Percentiles rank a stretch among this genome's conserved stretches.
Conservation (phyloP, 2,888 invertebrate species). For the Ectemnius cavifrons region DNA sequence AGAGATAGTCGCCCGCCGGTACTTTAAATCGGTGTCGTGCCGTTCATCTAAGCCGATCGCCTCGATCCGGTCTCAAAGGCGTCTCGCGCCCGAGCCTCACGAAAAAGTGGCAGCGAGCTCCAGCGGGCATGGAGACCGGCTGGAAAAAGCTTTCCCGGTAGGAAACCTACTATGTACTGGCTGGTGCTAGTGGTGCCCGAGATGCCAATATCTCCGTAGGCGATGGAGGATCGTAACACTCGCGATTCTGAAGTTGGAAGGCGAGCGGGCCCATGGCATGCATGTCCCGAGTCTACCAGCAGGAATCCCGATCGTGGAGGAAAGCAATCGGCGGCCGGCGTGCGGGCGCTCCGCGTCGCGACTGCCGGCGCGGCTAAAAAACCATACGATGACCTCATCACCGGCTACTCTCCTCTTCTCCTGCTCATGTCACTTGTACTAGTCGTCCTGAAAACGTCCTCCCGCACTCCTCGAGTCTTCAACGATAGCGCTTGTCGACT, state of each 20-base stretch:
- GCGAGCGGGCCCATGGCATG: slow-evolving; percentile 64
- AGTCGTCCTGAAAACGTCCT: slow-evolving; percentile 72
- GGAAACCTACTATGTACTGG: slow-evolving; percentile 15
- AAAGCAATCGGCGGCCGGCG: slow-evolving; percentile 61
- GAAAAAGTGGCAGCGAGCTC: slow-evolving; percentile 1
- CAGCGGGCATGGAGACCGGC: background rate
- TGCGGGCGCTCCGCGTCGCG: slow-evolving; percentile 73
- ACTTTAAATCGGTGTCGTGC: slow-evolving; percentile 55
- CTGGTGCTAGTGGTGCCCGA: slow-evolving; percentile 8
- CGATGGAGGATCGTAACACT: slow-evolving; percentile 30
- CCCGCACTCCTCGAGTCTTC: too few relatives aligned
- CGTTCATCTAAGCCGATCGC: slow-evolving; percentile 32
- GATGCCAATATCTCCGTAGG: background rate
- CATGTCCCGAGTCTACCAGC: slow-evolving; percentile 48
- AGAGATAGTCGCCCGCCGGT: slow-evolving; percentile 53
- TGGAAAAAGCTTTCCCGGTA: slow-evolving; percentile 1
- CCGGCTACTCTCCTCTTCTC: slow-evolving; percentile 69
- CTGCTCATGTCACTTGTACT: slow-evolving; percentile 69
- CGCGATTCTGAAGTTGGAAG: slow-evolving; percentile 40
- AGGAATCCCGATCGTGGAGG: background rate
- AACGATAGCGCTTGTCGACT: slow-evolving; percentile 37
- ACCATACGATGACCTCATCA: slow-evolving; percentile 76
- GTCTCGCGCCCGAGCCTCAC: background rate
- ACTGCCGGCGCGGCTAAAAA: slow-evolving; percentile 73
- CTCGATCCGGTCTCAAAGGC: background rate